These are phyloP conservation scores for Lophura nycthemera DNA, from an alignment of 2,113 vertebrate species.

Conservation along the genomic window DNA sequence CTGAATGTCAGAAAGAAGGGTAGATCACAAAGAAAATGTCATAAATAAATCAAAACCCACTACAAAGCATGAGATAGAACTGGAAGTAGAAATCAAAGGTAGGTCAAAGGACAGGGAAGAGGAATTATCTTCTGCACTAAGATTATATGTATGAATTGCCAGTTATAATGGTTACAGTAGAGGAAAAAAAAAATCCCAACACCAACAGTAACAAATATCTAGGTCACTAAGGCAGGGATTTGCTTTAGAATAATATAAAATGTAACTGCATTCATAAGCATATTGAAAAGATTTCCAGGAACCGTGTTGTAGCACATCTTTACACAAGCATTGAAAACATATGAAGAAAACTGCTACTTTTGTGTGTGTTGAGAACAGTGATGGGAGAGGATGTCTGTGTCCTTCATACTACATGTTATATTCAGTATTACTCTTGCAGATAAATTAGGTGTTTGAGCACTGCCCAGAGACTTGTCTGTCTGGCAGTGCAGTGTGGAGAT, in stretches of 20 bases:
- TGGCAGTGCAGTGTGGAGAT: background rate
- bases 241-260: background rate
- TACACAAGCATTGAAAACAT: background rate
- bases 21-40: conserved; percentile 7
- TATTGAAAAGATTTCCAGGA: background rate
- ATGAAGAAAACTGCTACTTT: background rate
- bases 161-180: background rate
- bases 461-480: background rate
- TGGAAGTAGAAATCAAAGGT: conserved; percentile 8
- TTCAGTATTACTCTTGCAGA: background rate
- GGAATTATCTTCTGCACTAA: background rate
- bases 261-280: background rate
- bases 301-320: background rate
- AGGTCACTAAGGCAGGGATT: background rate
- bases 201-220: background rate
- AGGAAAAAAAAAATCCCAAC: background rate
- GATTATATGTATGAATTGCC: background rate
- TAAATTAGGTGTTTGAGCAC: background rate
- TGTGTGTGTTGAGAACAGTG: background rate
- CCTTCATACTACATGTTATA: background rate
- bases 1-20: background rate
- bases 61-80: background rate
- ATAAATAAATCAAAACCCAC: conserved; percentile 6
- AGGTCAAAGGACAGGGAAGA: background rate
- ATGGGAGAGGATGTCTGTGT: background rate